phyloP scores from a whole-genome alignment of 1,140 invertebrate genomes.

The Pogonus chalceus region DNA sequence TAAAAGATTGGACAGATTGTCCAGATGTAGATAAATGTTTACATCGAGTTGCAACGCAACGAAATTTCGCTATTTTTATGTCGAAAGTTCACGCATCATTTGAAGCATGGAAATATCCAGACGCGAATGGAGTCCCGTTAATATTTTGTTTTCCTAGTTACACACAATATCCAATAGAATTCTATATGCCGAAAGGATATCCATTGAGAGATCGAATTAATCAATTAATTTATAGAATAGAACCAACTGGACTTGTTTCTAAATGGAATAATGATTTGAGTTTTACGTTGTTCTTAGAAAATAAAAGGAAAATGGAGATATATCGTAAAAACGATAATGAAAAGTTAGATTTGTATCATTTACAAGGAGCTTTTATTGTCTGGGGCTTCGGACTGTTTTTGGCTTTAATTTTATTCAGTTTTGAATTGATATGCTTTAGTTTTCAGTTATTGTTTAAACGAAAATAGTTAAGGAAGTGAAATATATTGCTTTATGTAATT shows the following conservation, averaged over 20 bases:
- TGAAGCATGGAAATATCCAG: constrained; percentile 8
- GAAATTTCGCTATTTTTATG: constrained; percentile 8
- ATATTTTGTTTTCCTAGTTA: constrained; percentile 16
- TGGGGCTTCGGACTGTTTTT: neutral
- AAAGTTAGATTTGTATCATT: neutral
- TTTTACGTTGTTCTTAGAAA: too few species aligned
- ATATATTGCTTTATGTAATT: too few species aligned
- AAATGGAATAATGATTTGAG: constrained; percentile 13
- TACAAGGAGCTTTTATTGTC: neutral
- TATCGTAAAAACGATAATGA: neutral
- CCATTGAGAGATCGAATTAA: constrained; percentile 15
- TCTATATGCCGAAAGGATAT: constrained; percentile 16
- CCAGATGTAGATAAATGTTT: constrained; percentile 10
- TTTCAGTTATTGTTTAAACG: too few species aligned
- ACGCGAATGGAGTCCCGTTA: constrained; percentile 6
- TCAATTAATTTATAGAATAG: constrained; percentile 12
- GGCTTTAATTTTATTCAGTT: neutral
- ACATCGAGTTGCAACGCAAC: constrained; percentile 5
- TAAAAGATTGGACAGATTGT: constrained; percentile 3
- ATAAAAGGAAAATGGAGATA: neutral
- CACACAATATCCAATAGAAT: constrained; percentile 14
- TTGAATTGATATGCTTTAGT: too few species aligned
- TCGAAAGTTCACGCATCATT: constrained; percentile 11
- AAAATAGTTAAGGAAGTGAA: too few species aligned
- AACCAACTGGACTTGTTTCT: constrained; percentile 15